Evolutionary conservation across 2,888 invertebrate genomes (phyloP).

Genomic region (Timandra comae): DNA sequence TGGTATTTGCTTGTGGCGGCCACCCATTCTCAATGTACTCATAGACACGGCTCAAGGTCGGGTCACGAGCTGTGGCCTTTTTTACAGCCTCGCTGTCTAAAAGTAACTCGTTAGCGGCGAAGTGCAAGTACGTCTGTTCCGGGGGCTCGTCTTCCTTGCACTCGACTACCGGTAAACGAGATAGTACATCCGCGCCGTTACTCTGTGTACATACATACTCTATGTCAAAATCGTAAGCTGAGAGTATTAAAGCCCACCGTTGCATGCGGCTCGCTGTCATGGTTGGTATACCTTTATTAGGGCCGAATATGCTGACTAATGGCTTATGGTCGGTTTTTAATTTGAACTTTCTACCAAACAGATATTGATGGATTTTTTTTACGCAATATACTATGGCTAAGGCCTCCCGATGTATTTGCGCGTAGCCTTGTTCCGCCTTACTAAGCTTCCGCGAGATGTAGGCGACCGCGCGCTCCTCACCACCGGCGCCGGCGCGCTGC

Average conservation of each 20-base stretch:
- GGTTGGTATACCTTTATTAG: constrained; percentile 3
- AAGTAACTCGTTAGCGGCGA: too few species aligned
- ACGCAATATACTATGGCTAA: constrained; percentile 20
- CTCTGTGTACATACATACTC: background rate
- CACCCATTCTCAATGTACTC: too few species aligned
- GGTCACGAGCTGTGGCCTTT: too few species aligned
- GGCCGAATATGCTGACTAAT: constrained; percentile 7
- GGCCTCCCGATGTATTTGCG: constrained; percentile 22
- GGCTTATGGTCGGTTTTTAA: constrained; percentile 17
- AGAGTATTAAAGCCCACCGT: constrained; percentile 6
- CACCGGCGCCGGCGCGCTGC: constrained; percentile 17
- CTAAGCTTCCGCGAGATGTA: constrained; percentile 19
- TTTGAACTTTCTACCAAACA: constrained; percentile 8
- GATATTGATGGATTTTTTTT: constrained; percentile 10
- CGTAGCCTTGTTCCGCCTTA: constrained; percentile 16
- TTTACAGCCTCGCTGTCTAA: too few species aligned
- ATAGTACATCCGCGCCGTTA: background rate
- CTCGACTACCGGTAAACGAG: background rate
- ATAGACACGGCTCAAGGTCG: too few species aligned
- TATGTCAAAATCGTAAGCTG: background rate
- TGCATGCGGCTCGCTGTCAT: constrained; percentile 2
- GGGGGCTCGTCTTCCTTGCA: background rate
- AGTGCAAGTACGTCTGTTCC: background rate
- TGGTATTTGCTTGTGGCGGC: background rate
- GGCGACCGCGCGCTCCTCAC: constrained; percentile 14